Conservation (phyloP, 2,113 vertebrate species). For the Pristiophorus japonicus region DNA sequence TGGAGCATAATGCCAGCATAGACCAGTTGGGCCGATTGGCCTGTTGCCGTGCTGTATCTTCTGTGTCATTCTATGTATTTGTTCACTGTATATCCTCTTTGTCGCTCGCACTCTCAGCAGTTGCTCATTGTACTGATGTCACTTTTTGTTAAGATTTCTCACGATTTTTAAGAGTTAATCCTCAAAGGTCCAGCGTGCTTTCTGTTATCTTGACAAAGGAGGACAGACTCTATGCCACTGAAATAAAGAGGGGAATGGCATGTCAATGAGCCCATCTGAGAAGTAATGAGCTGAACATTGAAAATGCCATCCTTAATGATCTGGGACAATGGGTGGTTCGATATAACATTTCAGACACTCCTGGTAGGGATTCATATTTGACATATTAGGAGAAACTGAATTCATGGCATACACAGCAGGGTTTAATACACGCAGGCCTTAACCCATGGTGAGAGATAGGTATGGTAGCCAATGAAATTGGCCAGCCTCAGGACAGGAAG, state of each 20-base stretch:
- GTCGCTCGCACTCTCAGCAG: not conserved
- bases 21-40: not conserved
- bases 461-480: not conserved
- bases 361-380: not conserved
- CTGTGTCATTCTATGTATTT: not conserved
- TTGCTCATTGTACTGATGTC: not conserved
- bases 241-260: not conserved
- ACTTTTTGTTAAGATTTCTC: not conserved
- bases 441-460: not conserved
- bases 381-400: not conserved
- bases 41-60: not conserved
- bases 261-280: not conserved
- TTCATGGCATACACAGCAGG: not conserved
- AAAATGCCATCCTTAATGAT: constrained; percentile 11
- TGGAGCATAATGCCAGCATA: too few species aligned
- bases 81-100: too few species aligned
- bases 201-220: not conserved
- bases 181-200: not conserved
- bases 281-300: not conserved
- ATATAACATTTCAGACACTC: not conserved
- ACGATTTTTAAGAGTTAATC: not conserved
- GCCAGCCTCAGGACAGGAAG: not conserved
- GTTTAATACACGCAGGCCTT: not conserved
- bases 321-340: not conserved
- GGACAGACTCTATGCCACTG: not conserved